Evolutionary conservation across 1,140 invertebrate species (phyloP).

Genomic region (Octopus bimaculoides): DNA sequence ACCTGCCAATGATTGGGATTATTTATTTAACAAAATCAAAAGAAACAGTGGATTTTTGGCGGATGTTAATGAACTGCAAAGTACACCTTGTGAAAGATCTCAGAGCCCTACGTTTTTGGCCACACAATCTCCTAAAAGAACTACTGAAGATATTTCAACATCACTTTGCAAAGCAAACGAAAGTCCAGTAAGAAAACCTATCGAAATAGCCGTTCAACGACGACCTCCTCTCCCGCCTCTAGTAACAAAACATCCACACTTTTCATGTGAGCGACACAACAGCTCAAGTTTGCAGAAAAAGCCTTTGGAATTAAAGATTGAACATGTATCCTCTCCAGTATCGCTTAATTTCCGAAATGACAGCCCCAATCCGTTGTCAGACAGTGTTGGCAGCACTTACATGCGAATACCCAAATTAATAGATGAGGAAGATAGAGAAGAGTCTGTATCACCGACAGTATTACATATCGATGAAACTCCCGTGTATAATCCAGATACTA

Average conservation of each 20-base stretch:
- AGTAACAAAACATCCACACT: background rate
- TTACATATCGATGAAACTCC: background rate
- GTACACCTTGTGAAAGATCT: background rate
- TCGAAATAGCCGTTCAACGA: background rate
- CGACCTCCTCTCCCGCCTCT: background rate
- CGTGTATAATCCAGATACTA: background rate
- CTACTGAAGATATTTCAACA: background rate
- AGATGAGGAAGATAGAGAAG: background rate
- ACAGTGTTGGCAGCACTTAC: no score
- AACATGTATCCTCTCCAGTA: background rate
- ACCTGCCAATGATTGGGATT: slow-evolving; percentile 47
- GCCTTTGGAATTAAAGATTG: background rate
- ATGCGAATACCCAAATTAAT: no score
- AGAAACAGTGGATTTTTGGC: slow-evolving; percentile 27
- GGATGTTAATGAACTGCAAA: no score
- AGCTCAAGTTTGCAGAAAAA: background rate
- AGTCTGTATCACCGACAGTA: background rate
- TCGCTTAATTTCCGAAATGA: background rate
- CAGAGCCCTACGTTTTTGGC: background rate
- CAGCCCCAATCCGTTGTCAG: background rate
- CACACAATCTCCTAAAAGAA: background rate
- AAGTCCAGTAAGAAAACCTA: background rate
- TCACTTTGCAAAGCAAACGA: background rate
- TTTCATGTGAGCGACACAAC: no score
- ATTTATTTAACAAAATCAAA: slow-evolving; percentile 45